phyloP scores from a whole-genome alignment of 2,113 vertebrate genomes.

The Dipodomys spectabilis region DNA sequence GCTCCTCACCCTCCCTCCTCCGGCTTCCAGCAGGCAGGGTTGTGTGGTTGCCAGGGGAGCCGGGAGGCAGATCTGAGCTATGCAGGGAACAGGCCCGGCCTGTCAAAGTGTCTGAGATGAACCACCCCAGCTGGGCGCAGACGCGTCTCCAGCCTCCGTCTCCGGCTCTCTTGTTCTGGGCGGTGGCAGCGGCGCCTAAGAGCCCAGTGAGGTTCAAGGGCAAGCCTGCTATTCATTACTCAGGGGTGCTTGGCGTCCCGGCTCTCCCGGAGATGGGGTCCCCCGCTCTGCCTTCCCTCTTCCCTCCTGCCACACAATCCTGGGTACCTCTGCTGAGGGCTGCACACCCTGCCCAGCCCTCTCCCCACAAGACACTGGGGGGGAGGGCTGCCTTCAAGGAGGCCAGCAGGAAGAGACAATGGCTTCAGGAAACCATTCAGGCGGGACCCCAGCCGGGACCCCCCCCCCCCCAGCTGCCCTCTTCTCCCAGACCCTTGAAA shows the following conservation, averaged over 20 bases:
- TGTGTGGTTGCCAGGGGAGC: constrained; percentile 97
- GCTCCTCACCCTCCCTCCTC: constrained; percentile 80
- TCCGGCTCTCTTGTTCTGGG: constrained; percentile 85
- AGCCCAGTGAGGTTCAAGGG: constrained; percentile 93
- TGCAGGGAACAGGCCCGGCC: constrained; percentile 94
- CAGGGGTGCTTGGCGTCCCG: constrained; percentile 89
- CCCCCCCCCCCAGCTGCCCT: not conserved
- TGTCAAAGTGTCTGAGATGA: constrained; percentile 96
- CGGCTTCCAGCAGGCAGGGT: constrained; percentile 85
- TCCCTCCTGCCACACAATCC: constrained; percentile 87
- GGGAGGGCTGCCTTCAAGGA: constrained; percentile 81
- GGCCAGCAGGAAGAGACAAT: constrained; percentile 85
- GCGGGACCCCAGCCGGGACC: constrained; percentile 60
- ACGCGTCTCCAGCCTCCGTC: constrained; percentile 81
- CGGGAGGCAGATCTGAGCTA: constrained; percentile 90
- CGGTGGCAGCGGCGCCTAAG: constrained; percentile 90
- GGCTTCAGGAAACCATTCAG: constrained; percentile 80
- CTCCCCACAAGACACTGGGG: constrained; percentile 80
- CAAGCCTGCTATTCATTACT: constrained; percentile 96
- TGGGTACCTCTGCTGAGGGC: constrained; percentile 86
- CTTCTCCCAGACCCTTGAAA: not conserved
- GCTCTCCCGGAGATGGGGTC: constrained; percentile 78
- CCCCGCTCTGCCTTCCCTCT: constrained; percentile 72
- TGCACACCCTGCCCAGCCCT: constrained; percentile 60
- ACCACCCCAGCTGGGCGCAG: constrained; percentile 93